phyloP scores from a whole-genome alignment of 2,113 vertebrate species.

The Kryptolebias marmoratus region DNA sequence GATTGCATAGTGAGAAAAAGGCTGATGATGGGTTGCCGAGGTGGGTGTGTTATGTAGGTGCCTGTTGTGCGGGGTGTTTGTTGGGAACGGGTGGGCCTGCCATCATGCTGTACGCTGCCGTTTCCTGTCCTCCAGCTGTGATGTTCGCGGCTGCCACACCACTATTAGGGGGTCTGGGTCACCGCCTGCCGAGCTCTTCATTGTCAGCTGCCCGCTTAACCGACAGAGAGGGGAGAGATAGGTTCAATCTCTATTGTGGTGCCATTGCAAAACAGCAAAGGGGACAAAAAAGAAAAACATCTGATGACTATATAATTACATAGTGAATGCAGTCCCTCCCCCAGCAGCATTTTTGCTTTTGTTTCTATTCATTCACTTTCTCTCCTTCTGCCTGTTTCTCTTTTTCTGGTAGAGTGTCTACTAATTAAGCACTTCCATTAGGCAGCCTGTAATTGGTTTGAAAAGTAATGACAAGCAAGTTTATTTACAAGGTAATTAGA shows the following conservation, averaged over 20 bases:
- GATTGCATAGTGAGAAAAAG: conserved; percentile 25
- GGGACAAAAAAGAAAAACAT: conserved; percentile 48
- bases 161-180: conserved; percentile 74
- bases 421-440: conserved; percentile 87
- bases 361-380: conserved; percentile 66
- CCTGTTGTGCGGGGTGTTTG: conserved; percentile 10
- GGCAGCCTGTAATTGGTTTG: conserved; percentile 86
- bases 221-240: conserved; percentile 56
- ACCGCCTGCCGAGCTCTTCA: conserved; percentile 69
- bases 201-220: conserved; percentile 72
- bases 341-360: conserved; percentile 54
- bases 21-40: conserved; percentile 41
- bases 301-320: conserved; percentile 79
- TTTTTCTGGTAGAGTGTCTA: conserved; percentile 80
- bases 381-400: conserved; percentile 40
- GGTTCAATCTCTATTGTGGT: conserved; percentile 71
- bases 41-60: conserved; percentile 23
- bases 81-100: conserved; percentile 32
- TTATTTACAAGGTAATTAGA: conserved; percentile 88
- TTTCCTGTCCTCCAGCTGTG: conserved; percentile 74
- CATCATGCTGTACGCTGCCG: conserved; percentile 55
- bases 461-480: conserved; percentile 88
- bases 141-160: conserved; percentile 63
- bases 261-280: conserved; percentile 64
- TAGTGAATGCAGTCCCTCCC: conserved; percentile 68